A percentile compares a stretch with the other conserved stretches of the same genome.
phyloP scores from a whole-genome alignment of 2,113 vertebrate species.

The Mastomys coucha region DNA sequence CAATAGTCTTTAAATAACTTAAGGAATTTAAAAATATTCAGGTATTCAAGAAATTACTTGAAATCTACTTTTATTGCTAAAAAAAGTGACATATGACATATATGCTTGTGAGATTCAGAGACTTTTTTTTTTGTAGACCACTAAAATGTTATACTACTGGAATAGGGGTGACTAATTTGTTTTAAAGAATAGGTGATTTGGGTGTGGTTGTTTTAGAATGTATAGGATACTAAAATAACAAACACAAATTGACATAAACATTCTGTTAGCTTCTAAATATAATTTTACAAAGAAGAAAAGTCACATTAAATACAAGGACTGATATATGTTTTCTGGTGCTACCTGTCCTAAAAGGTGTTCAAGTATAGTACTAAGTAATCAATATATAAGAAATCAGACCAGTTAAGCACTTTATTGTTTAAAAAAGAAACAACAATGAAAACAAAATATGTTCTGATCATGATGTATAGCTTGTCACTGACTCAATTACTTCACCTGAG shows the following conservation, averaged over 20 bases:
- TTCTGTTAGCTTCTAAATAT: neutral
- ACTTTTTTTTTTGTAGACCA: neutral
- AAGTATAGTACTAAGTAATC: neutral
- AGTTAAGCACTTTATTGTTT: neutral
- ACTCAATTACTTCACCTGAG: neutral
- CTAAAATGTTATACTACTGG: neutral
- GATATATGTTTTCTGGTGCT: neutral
- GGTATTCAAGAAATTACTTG: neutral
- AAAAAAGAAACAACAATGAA: neutral
- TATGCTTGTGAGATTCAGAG: neutral
- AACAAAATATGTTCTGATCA: neutral
- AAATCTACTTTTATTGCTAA: neutral
- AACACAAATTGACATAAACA: neutral
- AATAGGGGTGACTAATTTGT: neutral
- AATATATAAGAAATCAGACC: neutral
- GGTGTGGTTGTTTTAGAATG: neutral
- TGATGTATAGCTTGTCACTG: neutral
- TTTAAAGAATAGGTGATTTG: neutral
- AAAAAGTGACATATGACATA: neutral
- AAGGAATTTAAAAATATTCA: neutral
- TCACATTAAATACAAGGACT: neutral
- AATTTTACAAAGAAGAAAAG: neutral
- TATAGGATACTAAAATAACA: neutral
- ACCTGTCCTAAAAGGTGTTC: neutral
- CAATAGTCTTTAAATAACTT: neutral